phyloP scores from a whole-genome alignment of 2,888 invertebrate species.

The Calliphora vomitoria region DNA sequence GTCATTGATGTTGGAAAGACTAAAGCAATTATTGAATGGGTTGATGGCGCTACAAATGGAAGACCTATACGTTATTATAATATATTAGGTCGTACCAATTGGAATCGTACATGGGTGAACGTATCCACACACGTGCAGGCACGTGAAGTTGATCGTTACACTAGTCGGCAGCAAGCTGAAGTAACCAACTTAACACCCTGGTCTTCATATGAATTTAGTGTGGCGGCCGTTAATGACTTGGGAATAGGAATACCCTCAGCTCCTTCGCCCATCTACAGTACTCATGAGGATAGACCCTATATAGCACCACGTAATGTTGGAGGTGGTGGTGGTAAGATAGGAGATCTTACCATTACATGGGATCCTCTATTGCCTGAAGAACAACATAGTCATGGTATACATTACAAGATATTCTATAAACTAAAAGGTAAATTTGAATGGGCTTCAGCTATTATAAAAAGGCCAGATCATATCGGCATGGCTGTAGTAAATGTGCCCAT shows the following conservation, averaged over 20 bases:
- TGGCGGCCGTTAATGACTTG: constrained; percentile 93
- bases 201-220: constrained; percentile 95
- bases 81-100: constrained; percentile 93
- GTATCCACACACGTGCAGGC: constrained; percentile 87
- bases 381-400: constrained; percentile 95
- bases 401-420: constrained; percentile 96
- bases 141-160: constrained; percentile 91
- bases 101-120: constrained; percentile 92
- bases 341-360: constrained; percentile 97
- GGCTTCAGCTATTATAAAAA: constrained; percentile 87
- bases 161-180: constrained; percentile 90
- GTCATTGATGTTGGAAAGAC: constrained; percentile 91
- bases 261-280: constrained; percentile 94
- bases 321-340: constrained; percentile 98
- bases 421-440: constrained; percentile 91
- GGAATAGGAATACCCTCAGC: constrained; percentile 93
- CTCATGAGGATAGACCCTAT: constrained; percentile 91
- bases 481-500: constrained; percentile 91
- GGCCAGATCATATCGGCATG: constrained; percentile 90
- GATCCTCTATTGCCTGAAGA: constrained; percentile 90
- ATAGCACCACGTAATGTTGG: constrained; percentile 92
- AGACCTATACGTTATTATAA: constrained; percentile 91
- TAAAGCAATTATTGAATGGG: constrained; percentile 93
- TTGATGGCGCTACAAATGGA: constrained; percentile 95
- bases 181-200: constrained; percentile 93